These are phyloP conservation scores for Halesus radiatus DNA, from an alignment of 1,140 invertebrate species.

Conservation along the genomic window DNA sequence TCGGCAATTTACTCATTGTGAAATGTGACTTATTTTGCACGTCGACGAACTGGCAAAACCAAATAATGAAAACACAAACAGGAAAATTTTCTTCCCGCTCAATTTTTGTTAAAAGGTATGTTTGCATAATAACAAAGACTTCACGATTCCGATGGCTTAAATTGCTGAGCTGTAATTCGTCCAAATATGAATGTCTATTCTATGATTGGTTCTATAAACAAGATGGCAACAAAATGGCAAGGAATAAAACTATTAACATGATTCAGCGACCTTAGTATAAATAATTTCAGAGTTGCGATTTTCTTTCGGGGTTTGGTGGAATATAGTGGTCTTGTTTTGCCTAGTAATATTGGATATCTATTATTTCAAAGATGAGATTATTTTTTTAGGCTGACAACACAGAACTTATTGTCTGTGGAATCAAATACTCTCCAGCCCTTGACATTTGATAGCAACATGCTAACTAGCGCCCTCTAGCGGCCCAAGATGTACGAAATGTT, in stretches of 20 bases:
- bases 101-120: not conserved
- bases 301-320: not conserved
- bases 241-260: not conserved
- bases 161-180: not conserved
- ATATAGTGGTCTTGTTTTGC: too few relatives aligned
- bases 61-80: not conserved
- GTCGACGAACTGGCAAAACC: too few relatives aligned
- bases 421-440: too few relatives aligned
- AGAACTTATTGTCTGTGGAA: too few relatives aligned
- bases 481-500: too few relatives aligned
- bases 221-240: not conserved
- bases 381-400: too few relatives aligned
- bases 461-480: too few relatives aligned
- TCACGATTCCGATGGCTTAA: not conserved
- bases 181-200: not conserved
- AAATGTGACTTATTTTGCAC: not conserved
- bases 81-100: not conserved
- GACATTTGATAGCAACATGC: too few relatives aligned
- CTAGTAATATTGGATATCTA: too few relatives aligned
- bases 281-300: not conserved
- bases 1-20: not conserved
- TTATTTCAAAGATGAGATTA: too few relatives aligned
- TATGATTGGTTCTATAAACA: conserved; percentile 11
- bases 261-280: not conserved
- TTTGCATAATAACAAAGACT: not conserved